phyloP scores from a whole-genome alignment of 2,113 vertebrate genomes.

The Echinops telfairi region DNA sequence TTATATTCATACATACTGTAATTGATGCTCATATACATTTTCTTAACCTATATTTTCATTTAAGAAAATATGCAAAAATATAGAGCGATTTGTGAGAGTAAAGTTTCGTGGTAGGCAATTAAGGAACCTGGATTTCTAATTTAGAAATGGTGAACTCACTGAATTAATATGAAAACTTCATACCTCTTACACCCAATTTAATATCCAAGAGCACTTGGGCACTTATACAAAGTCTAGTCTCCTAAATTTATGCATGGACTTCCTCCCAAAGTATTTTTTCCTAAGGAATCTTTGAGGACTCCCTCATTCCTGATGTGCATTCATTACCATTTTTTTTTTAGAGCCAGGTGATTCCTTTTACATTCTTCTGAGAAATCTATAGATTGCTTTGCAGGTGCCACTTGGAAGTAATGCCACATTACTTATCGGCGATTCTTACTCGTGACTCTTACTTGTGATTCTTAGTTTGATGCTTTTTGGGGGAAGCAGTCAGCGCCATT shows the following conservation, averaged over 20 bases:
- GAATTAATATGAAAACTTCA: neutral
- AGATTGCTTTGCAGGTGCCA: neutral
- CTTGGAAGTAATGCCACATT: slow-evolving; percentile 5
- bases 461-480: neutral
- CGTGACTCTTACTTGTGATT: no score
- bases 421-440: slow-evolving; percentile 17
- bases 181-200: neutral
- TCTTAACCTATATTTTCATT: slow-evolving; percentile 54
- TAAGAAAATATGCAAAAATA: slow-evolving; percentile 47
- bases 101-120: slow-evolving; percentile 42
- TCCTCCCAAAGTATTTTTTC: slow-evolving; percentile 6
- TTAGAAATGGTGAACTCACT: no score
- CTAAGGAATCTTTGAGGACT: slow-evolving; percentile 24
- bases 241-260: neutral
- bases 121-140: neutral
- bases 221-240: slow-evolving; percentile 48
- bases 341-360: slow-evolving; percentile 32
- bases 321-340: slow-evolving; percentile 50
- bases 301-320: neutral
- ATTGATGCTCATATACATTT: slow-evolving; percentile 15
- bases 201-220: slow-evolving; percentile 3
- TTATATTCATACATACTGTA: no score
- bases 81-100: slow-evolving; percentile 13
- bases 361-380: neutral
- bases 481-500: neutral